phyloP scores from a whole-genome alignment of 2,888 invertebrate species.

The Acholoe squamosa region DNA sequence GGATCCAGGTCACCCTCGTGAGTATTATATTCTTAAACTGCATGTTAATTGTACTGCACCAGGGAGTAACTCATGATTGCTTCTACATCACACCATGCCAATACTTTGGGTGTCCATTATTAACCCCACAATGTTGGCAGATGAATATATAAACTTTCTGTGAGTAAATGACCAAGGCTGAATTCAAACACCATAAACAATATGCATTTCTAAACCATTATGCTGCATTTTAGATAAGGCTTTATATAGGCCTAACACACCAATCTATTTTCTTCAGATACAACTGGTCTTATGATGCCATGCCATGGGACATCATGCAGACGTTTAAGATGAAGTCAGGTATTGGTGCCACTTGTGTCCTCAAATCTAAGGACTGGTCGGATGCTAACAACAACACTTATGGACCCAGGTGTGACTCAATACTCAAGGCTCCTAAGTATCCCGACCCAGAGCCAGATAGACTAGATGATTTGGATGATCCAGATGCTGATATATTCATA shows the following conservation, averaged over 20 bases:
- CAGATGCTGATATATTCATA: neutral
- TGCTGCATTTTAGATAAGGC: no score
- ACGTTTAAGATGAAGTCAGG: constrained; percentile 40
- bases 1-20: constrained; percentile 15
- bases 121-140: no score
- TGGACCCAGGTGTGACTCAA: constrained; percentile 20
- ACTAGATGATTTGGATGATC: neutral
- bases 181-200: no score
- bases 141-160: no score
- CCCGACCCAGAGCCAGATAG: neutral
- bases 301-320: constrained; percentile 35
- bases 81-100: no score
- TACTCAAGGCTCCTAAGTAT: neutral
- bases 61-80: no score
- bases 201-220: no score
- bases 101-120: no score
- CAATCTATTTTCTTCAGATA: neutral
- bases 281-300: constrained; percentile 61
- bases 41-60: no score
- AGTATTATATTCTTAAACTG: no score
- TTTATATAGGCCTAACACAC: no score
- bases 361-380: neutral
- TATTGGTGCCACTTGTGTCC: constrained; percentile 51
- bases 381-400: neutral
- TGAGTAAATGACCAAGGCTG: no score